A percentile compares a stretch with the other conserved stretches of the same genome.
Conservation (phyloP, 2,113 vertebrate species). For the Myrmophylax atrothorax region DNA sequence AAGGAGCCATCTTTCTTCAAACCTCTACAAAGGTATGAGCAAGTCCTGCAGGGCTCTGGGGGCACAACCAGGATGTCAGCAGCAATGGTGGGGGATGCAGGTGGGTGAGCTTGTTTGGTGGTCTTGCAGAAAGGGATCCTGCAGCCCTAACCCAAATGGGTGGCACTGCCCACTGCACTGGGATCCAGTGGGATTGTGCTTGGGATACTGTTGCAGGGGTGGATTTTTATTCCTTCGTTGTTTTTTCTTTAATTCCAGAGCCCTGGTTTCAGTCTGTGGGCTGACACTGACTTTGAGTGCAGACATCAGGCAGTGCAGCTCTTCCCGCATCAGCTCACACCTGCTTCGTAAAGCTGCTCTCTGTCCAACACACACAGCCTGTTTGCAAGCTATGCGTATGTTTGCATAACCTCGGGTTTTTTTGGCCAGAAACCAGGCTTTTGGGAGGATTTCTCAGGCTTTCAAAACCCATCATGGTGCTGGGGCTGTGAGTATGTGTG, state of each 20-base stretch:
- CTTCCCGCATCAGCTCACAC: slow-evolving; percentile 53
- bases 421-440: slow-evolving; percentile 62
- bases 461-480: slow-evolving; percentile 26
- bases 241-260: not conserved
- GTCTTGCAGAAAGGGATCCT: not conserved
- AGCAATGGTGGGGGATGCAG: not conserved
- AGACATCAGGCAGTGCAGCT: not conserved
- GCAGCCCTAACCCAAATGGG: not conserved
- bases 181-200: rapidly evolving
- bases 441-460: slow-evolving; percentile 58
- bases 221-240: not conserved
- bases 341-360: slow-evolving; percentile 25
- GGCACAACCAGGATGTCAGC: rapidly evolving
- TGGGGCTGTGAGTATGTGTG: not conserved
- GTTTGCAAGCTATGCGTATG: slow-evolving; percentile 19
- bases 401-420: slow-evolving; percentile 52
- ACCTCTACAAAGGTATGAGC: not conserved
- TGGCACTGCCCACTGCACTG: rapidly evolving
- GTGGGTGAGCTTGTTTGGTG: not conserved
- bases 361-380: slow-evolving; percentile 43
- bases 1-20: not conserved
- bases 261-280: not conserved
- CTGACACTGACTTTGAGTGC: not conserved
- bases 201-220: not conserved
- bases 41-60: not conserved